phyloP scores from a whole-genome alignment of 2,888 invertebrate genomes.

The Hofmannophila pseudospretella region DNA sequence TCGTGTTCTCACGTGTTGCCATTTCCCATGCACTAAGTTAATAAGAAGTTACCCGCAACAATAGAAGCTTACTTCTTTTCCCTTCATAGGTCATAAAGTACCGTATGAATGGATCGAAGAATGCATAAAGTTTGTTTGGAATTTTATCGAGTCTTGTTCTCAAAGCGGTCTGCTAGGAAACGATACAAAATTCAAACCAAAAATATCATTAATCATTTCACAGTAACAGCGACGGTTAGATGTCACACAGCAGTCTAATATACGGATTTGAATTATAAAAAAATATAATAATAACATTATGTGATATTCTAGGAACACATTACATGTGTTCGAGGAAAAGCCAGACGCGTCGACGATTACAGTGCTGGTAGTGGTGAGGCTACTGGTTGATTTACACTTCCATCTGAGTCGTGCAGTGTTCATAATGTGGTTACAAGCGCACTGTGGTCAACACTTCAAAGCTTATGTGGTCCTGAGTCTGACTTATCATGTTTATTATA shows the following conservation, averaged over 20 bases:
- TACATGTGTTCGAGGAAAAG: constrained; percentile 21
- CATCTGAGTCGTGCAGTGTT: constrained; percentile 20
- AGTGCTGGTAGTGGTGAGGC: constrained; percentile 23
- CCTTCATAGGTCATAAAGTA: constrained; percentile 1
- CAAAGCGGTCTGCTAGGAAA: too few relatives aligned
- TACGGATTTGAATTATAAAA: too few relatives aligned
- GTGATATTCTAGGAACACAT: too few relatives aligned
- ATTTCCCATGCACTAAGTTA: constrained; percentile 43
- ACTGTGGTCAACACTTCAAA: constrained; percentile 1
- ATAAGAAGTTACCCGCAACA: constrained; percentile 33
- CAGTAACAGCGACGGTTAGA: too few relatives aligned
- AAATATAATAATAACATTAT: too few relatives aligned
- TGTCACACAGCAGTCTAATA: too few relatives aligned
- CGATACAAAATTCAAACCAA: too few relatives aligned
- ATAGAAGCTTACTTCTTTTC: constrained; percentile 21
- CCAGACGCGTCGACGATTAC: constrained; percentile 28
- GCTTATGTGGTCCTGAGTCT: too few relatives aligned
- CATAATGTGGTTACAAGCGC: constrained; percentile 14
- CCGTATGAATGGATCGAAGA: too few relatives aligned
- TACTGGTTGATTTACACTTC: constrained; percentile 24
- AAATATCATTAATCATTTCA: too few relatives aligned
- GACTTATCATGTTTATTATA: too few relatives aligned
- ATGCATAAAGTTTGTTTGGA: background rate
- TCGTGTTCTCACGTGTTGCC: constrained; percentile 42
- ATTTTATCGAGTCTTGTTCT: too few relatives aligned